Base-by-base conservation (phyloP, 1,140 invertebrate species). In the Sarcophaga bullata region DNA sequence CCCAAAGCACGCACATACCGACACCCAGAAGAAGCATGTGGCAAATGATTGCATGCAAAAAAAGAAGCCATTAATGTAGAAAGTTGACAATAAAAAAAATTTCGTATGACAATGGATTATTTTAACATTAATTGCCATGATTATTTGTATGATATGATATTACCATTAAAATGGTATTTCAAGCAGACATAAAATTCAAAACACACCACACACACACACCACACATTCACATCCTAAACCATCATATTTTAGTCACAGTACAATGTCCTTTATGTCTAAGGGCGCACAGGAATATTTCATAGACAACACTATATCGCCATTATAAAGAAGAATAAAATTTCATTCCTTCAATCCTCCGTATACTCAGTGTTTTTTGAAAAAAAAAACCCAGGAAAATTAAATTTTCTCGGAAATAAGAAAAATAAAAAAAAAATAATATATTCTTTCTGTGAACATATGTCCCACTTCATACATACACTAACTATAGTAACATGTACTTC, bases 71-170 rank as follows among this genome's bases (percentile, higher is more conserved):
- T n/a, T 10, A 8, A 58, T 13, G 54, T 58, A 58, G 54, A 58
- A n/a, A 58, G 54, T 58, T 73, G 73, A 37, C n/a, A 73, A 73
- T 73, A 73, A 73, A n/a, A n/a, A n/a, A n/a, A 73, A 73, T 73
- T 73, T 73, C 10, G 46, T 73, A 46, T 73, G 37, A 46, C 73
- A 73, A 13, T 46, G 46, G 46, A 73, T 73, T 73, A 73, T 73
- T 73, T 73, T 73, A 73, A 73, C n/a, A 73, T 73, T n/a, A 73
- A 73, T 73, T 76, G n/a, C 48, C 73, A 76, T 76, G 46, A 76
- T 76, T 76, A 49, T 76, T 76, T n/a, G n/a, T n/a, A n/a, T n/a
- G n/a, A 13, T 17, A 76, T n/a, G 48, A 25, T 46, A 46, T 73
- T 73, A 25, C 68, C 9, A 73, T 49, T 11, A 11, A 48, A 76